Base-by-base conservation (phyloP, 2,797 vertebrate species). In the Sebastes reedi region DNA sequence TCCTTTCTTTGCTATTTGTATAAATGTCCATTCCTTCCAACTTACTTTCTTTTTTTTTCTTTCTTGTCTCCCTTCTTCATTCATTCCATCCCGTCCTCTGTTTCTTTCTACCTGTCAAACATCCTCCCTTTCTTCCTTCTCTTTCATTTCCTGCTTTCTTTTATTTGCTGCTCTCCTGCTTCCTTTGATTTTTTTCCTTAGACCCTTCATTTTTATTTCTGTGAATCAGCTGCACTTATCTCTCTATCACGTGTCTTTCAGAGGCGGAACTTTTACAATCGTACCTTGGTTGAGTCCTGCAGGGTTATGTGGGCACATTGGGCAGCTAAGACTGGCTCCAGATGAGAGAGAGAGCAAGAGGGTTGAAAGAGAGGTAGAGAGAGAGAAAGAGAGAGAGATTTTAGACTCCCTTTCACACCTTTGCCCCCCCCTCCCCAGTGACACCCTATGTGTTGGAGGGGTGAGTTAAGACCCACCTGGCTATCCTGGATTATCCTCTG, bases 401-500 rank as follows among this genome's bases (percentile, higher is more conserved):
- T 72, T 77, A 46, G 69, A 67, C 27, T 81, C 58, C 59, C 36
- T 82, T 89, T 90, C 88, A 89, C 85, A 89, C 86, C 85, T 86
- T 72, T 1, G n/a, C n/a, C 52, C 1, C 29, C 25, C 52, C 20
- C 18, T 0, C 25, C 42, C 39, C 82, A 75, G 56, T 85, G 79
- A 91, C 90, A 90, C 89, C 87, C 90, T 90, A 74, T 87, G 90
- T 90, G 87, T 92, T 90, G 72, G 72, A 75, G 87, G 87, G 87
- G 89, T 92, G 90, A 91, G 89, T 88, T 93, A 92, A 93, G 87
- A 91, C 88, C 86, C 88, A 86, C 84, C 27, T 11, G 67, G 78
- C 88, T 87, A 86, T 91, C 84, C 87, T 77, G 88, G 93, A 94
- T 94, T 91, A 93, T 94, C 91, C 88, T 82, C 71, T 69, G 32